These are phyloP conservation scores for Polypedilum pembai DNA, from an alignment of 1,140 invertebrate species.

Conservation along the genomic window DNA sequence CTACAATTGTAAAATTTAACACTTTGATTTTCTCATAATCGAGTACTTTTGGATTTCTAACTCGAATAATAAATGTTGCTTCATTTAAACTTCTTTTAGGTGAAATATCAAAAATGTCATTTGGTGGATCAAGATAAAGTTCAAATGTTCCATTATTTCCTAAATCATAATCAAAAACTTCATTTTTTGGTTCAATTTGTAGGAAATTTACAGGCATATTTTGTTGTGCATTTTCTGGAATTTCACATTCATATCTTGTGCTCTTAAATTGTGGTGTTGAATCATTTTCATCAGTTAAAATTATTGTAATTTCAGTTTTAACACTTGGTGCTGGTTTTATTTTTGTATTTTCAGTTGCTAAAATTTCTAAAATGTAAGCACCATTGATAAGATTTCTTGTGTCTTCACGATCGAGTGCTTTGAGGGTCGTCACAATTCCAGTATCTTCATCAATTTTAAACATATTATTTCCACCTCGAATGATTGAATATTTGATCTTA, in stretches of 20 bases:
- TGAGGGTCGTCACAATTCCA: slow-evolving; percentile 70
- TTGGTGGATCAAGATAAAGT: slow-evolving; percentile 69
- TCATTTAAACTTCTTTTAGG: slow-evolving; percentile 84
- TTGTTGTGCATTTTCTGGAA: slow-evolving; percentile 84
- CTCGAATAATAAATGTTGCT: slow-evolving; percentile 81
- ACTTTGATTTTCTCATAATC: slow-evolving; percentile 78
- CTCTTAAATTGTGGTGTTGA: slow-evolving; percentile 80
- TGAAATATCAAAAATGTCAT: slow-evolving; percentile 81
- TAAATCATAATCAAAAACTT: slow-evolving; percentile 89
- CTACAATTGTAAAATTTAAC: slow-evolving; percentile 78
- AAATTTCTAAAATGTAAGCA: slow-evolving; percentile 78
- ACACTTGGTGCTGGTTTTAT: slow-evolving; percentile 60
- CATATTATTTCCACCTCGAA: slow-evolving; percentile 62
- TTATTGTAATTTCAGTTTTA: slow-evolving; percentile 84
- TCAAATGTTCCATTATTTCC: slow-evolving; percentile 89
- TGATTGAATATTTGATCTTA: slow-evolving; percentile 72
- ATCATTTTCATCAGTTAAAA: slow-evolving; percentile 91
- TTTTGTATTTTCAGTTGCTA: slow-evolving; percentile 53
- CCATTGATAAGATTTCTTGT: slow-evolving; percentile 68
- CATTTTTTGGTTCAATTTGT: slow-evolving; percentile 61
- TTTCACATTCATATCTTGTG: slow-evolving; percentile 71
- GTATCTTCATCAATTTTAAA: slow-evolving; percentile 69
- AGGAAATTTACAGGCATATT: slow-evolving; percentile 85
- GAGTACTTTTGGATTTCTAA: slow-evolving; percentile 71
- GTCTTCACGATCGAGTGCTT: slow-evolving; percentile 71